Conservation (phyloP, 2,888 invertebrate genomes). For the Drosophila multiciliata region DNA sequence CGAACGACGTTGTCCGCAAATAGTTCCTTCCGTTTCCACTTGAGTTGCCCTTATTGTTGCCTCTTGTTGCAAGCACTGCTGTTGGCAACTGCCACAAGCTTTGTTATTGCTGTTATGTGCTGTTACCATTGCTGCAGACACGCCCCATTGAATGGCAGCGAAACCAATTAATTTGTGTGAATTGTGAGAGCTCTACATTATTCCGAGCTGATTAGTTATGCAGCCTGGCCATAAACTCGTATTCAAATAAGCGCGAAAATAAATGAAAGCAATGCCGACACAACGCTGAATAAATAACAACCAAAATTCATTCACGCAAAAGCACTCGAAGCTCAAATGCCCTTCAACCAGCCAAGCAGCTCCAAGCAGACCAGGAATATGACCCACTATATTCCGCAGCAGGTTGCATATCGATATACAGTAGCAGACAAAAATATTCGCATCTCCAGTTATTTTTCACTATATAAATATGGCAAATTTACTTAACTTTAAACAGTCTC, state of each 20-base stretch:
- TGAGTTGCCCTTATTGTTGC: conserved; percentile 47
- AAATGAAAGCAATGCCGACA: conserved; percentile 61
- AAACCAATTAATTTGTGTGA: conserved; percentile 77
- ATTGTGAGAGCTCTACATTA: conserved; percentile 69
- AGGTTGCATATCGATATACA: neutral
- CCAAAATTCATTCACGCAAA: conserved; percentile 3
- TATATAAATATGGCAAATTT: too few species aligned
- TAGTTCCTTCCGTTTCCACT: conserved; percentile 75
- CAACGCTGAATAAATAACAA: conserved; percentile 55
- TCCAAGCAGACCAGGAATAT: neutral
- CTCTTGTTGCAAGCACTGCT: neutral
- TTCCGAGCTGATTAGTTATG: conserved; percentile 68
- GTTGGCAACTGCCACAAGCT: neutral
- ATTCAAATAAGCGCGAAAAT: conserved; percentile 61
- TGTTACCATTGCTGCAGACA: conserved; percentile 26
- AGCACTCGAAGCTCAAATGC: conserved; percentile 10
- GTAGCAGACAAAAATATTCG: neutral
- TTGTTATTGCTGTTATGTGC: conserved; percentile 8
- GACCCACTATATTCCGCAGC: neutral
- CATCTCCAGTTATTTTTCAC: neutral
- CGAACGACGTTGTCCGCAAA: conserved; percentile 71
- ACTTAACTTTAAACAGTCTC: too few species aligned
- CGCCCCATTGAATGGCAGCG: conserved; percentile 66
- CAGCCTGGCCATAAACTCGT: conserved; percentile 42
- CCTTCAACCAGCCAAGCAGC: conserved; percentile 3